Evolutionary conservation across 2,113 vertebrate genomes (phyloP).

Genomic region (Carassius carassius): DNA sequence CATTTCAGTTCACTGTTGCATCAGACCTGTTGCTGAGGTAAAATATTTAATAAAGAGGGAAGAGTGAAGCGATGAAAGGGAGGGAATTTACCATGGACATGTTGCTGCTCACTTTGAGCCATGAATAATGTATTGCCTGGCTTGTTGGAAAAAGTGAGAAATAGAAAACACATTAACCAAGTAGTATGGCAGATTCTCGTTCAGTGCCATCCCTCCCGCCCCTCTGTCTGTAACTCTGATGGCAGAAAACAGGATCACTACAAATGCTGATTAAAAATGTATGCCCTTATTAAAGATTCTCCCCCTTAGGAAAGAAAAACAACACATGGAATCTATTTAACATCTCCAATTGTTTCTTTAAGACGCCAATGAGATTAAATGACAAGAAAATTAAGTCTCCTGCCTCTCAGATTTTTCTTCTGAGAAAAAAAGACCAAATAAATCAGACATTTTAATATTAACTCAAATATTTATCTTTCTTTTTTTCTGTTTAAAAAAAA

Average conservation of each 20-base stretch:
- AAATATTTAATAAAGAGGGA: constrained; percentile 58
- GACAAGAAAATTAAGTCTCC: not conserved
- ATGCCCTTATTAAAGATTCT: constrained; percentile 64
- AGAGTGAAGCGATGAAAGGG: constrained; percentile 53
- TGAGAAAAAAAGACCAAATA: not conserved
- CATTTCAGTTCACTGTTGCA: constrained; percentile 68
- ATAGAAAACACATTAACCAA: constrained; percentile 75
- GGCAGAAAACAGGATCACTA: constrained; percentile 56
- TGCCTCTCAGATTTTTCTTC: not conserved
- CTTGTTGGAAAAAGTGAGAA: constrained; percentile 70
- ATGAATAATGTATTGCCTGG: constrained; percentile 78
- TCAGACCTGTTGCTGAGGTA: constrained; percentile 70
- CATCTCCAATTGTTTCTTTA: constrained; percentile 19
- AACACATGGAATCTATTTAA: not conserved
- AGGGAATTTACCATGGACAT: constrained; percentile 74
- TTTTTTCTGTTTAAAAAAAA: not conserved
- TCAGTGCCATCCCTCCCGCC: constrained; percentile 48
- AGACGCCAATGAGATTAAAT: not conserved
- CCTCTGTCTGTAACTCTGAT: constrained; percentile 39
- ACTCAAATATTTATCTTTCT: not conserved
- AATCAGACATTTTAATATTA: not conserved
- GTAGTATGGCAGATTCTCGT: constrained; percentile 62
- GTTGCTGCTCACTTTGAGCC: constrained; percentile 69
- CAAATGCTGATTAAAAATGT: constrained; percentile 54
- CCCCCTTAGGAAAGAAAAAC: constrained; percentile 30